Base-by-base conservation (phyloP, 2,797 vertebrate genomes). In the Glyptemys insculpta region DNA sequence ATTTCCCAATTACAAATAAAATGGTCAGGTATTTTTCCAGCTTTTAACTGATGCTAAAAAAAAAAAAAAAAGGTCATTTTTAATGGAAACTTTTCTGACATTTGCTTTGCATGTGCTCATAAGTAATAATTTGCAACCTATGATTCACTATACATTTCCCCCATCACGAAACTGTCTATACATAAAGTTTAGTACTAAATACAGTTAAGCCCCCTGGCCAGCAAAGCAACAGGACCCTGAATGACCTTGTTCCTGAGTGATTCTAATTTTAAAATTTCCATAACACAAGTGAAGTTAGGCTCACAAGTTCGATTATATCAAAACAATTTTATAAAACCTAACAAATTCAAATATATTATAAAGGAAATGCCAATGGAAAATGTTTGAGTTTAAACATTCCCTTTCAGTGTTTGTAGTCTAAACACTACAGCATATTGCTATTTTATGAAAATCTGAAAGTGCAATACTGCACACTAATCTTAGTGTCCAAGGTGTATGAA, bases 91-190 rank as follows among this genome's bases (percentile, higher is more conserved):
- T 56, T 50, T 6, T 91, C 37, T 85, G 86, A 83, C 6, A 8
- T 50, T 54, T 91, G 41, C 52, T 84, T 54, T 90, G 56, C 0
- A 0, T 4, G 15, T 19, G 16, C 41, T 79, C 50, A 11, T 25
- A 65, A 85, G 27, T 87, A 95, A 31, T 5, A 29, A 29, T 57
- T 57, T 57, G 27, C 56, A 57, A 57, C 27, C 56, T 54, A 54
- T 54, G 21, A 12, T 41, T 82, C 4, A 41, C 78, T n/a, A 44
- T 11, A 12, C 2, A 2, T 54, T 81, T 53, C 12, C 49, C 27
- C 56, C 44, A 62, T 21, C 18, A 37, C 14, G 74, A 65, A 23
- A 1, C 29, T 4, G 11, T 41, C 25, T 1, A 8, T 0, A 84
- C 53, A 41, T 4, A 1, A 91, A 57, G 14, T 0, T 1, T 9